Conservation (phyloP, 2,113 vertebrate species). For the Thamnaconus septentrionalis region DNA sequence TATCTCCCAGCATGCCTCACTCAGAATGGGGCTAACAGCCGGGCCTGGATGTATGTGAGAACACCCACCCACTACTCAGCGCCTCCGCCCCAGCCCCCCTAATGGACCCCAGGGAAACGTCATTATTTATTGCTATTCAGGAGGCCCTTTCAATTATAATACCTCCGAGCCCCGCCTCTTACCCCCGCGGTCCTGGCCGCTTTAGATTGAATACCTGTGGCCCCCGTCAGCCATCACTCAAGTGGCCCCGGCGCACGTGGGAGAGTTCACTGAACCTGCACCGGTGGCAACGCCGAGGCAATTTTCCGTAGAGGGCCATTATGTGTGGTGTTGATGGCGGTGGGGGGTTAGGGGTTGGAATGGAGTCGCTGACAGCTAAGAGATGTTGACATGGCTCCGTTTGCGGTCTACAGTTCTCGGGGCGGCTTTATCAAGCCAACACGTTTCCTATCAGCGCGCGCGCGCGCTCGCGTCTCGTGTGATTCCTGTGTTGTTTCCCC, state of each 20-base stretch:
- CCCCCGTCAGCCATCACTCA: conserved; percentile 44
- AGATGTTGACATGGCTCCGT: conserved; percentile 18
- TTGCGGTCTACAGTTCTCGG: conserved; percentile 7
- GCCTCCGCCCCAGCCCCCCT: conserved; percentile 24
- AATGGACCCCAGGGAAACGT: conserved; percentile 55
- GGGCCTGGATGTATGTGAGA: conserved; percentile 42
- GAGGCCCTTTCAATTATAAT: conserved; percentile 69
- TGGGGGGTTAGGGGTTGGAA: background rate
- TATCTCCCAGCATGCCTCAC: conserved; percentile 40
- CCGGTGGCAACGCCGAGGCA: conserved; percentile 24
- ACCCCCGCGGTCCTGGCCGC: conserved; percentile 10
- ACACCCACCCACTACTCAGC: conserved; percentile 28
- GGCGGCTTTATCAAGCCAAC: conserved; percentile 12
- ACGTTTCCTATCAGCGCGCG: conserved; percentile 41
- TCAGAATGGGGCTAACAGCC: conserved; percentile 57
- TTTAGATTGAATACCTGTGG: conserved; percentile 51
- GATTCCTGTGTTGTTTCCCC: conserved; percentile 1
- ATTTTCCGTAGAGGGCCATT: conserved; percentile 30
- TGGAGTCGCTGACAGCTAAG: conserved; percentile 27
- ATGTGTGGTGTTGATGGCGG: background rate
- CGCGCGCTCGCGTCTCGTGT: conserved; percentile 37
- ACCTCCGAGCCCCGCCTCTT: conserved; percentile 22
- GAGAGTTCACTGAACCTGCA: conserved; percentile 40
- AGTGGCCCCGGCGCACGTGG: conserved; percentile 7
- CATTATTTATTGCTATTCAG: conserved; percentile 67